These are phyloP conservation scores for Hemibates koningsi DNA, from an alignment of 2,113 vertebrate genomes.

Conservation along the genomic window DNA sequence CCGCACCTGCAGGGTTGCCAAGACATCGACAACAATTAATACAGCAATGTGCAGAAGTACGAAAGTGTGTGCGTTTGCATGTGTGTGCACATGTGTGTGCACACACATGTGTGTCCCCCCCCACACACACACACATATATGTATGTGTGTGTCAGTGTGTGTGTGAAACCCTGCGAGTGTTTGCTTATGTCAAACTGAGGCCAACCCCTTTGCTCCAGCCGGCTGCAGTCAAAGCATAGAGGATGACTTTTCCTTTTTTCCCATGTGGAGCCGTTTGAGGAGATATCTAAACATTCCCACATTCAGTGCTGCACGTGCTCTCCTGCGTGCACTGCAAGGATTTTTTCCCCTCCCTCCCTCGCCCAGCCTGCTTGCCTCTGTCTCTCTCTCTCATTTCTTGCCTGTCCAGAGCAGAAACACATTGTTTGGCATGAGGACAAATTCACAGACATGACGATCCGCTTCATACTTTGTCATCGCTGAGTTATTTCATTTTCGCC, in stretches of 20 bases:
- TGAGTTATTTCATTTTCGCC: background rate
- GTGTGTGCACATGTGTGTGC: conserved; percentile 33
- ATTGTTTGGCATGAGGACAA: conserved; percentile 31
- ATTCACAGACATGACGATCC: background rate
- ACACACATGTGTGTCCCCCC: too few species aligned
- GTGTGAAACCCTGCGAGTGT: conserved; percentile 68
- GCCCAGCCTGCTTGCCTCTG: background rate
- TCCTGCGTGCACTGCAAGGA: conserved; percentile 56
- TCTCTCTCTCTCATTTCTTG: background rate
- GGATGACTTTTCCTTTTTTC: conserved; percentile 53
- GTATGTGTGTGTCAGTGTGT: background rate
- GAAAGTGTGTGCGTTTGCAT: background rate
- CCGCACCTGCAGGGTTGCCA: conserved; percentile 76
- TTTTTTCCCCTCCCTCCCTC: background rate
- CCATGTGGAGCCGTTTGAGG: conserved; percentile 62
- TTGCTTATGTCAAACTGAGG: conserved; percentile 65
- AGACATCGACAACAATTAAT: conserved; percentile 78
- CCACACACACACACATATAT: background rate
- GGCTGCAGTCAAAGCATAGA: conserved; percentile 54
- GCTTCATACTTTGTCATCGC: background rate
- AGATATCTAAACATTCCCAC: conserved; percentile 77
- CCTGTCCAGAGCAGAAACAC: conserved; percentile 46
- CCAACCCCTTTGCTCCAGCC: conserved; percentile 53
- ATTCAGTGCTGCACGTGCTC: conserved; percentile 66
- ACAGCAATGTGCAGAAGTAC: background rate